Conservation (phyloP, 1,140 invertebrate genomes). For the Neotoxoptera formosana region DNA sequence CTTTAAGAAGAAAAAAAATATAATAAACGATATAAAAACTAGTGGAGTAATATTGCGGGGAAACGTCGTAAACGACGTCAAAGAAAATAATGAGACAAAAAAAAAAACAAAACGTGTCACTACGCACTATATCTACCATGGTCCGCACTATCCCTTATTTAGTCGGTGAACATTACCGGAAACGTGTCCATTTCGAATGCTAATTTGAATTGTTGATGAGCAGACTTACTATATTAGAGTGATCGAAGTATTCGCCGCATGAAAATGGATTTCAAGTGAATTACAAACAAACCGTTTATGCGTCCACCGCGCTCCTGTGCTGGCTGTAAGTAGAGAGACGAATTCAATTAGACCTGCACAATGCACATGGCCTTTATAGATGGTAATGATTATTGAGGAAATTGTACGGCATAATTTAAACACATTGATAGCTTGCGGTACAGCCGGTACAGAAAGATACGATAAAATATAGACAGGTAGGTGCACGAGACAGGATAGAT, state of each 20-base stretch:
- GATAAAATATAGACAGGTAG: too few species aligned
- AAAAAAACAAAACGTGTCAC: conserved; percentile 6
- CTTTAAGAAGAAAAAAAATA: not conserved
- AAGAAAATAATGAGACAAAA: not conserved
- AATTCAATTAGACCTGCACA: not conserved
- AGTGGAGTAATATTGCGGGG: not conserved
- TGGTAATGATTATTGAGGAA: not conserved
- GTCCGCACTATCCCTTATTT: not conserved
- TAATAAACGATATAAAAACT: not conserved
- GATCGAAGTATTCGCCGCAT: not conserved
- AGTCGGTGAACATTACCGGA: not conserved
- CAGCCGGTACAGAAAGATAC: not conserved
- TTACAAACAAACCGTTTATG: conserved; percentile 27
- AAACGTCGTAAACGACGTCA: not conserved
- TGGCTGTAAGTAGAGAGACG: too few species aligned
- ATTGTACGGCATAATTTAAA: not conserved
- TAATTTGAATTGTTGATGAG: conserved; percentile 46
- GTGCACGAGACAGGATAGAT: not conserved
- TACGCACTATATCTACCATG: not conserved
- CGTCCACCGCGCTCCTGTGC: not conserved
- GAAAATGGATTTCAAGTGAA: conserved; percentile 50
- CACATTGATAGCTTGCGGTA: not conserved
- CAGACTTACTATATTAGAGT: not conserved
- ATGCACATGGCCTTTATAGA: not conserved
- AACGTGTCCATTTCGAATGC: conserved; percentile 9